Conservation (phyloP, 2,797 vertebrate genomes). For the Lepus townsendii region DNA sequence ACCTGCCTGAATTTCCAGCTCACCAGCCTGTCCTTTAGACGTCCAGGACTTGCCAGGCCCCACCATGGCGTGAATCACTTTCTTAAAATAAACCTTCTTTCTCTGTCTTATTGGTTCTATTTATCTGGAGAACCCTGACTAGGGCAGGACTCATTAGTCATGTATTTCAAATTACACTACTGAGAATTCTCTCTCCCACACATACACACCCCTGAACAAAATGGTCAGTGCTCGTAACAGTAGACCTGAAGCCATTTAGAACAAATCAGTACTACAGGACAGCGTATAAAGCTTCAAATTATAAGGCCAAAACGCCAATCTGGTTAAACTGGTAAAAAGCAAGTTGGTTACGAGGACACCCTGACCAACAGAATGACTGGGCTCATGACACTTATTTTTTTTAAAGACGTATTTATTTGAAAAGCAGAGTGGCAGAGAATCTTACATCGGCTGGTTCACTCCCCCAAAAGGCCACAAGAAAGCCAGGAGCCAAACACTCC, state of each 20-base stretch:
- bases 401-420: too few relatives aligned
- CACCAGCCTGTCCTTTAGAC: not conserved
- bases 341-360: not conserved
- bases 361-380: not conserved
- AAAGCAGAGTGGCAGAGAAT: too few relatives aligned
- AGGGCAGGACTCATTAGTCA: not conserved
- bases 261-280: not conserved
- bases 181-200: not conserved
- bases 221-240: not conserved
- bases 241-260: not conserved
- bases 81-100: conserved; percentile 12
- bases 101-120: not conserved
- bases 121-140: conserved; percentile 22
- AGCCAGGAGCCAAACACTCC: too few relatives aligned
- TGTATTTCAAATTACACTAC: not conserved
- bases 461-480: too few relatives aligned
- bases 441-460: too few relatives aligned
- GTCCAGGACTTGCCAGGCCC: not conserved
- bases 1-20: not conserved
- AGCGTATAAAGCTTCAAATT: not conserved
- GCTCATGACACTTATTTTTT: not conserved
- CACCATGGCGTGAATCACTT: not conserved
- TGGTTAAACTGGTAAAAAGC: not conserved
- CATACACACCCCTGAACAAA: not conserved
- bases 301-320: not conserved